A percentile compares a stretch with the other conserved stretches of the same genome.
Evolutionary conservation across 1,140 invertebrate genomes (phyloP).

Genomic region (Lamellibrachia luymesi): DNA sequence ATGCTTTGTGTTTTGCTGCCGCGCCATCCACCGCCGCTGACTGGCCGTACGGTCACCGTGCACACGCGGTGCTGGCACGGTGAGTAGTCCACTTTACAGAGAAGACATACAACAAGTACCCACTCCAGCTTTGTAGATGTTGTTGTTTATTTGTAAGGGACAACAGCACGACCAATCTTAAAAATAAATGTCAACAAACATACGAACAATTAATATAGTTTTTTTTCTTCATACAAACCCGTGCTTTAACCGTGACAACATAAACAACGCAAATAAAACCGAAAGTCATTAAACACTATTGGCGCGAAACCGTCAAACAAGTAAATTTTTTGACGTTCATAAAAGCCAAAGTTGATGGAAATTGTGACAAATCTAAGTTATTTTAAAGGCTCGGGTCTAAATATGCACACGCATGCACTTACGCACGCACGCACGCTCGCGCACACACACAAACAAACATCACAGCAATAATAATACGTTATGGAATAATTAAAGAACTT

Average conservation of each 20-base stretch:
- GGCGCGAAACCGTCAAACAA: neutral
- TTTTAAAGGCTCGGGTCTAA: no score
- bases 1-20: neutral
- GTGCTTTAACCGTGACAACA: neutral
- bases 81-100: neutral
- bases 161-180: neutral
- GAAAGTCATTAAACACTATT: no score
- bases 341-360: neutral
- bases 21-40: neutral
- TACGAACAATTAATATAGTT: neutral
- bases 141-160: neutral
- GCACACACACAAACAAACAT: no score
- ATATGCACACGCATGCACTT: no score
- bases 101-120: neutral
- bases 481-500: no score
- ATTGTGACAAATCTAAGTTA: no score
- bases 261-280: neutral
- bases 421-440: no score
- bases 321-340: neutral
- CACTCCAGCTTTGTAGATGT: neutral
- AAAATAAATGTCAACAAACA: neutral
- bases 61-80: neutral
- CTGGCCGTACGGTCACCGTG: neutral
- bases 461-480: no score
- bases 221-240: neutral